These are phyloP conservation scores for Drosophila tani DNA, from an alignment of 1,140 invertebrate species.

Conservation along the genomic window DNA sequence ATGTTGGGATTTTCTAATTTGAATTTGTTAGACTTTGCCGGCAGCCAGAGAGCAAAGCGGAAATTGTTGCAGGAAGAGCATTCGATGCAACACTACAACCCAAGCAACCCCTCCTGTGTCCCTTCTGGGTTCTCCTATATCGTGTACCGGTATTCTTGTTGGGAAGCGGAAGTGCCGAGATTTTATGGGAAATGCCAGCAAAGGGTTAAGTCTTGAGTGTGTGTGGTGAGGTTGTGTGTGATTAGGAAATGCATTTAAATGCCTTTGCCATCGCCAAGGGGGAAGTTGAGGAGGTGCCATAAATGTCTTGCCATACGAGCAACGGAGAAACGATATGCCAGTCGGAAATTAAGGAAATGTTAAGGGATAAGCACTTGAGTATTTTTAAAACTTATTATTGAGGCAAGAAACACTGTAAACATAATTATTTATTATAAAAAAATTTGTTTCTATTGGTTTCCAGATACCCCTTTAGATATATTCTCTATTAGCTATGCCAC, in stretches of 20 bases:
- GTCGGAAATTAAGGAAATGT: constrained; percentile 13
- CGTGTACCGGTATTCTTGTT: constrained; percentile 33
- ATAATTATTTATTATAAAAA: too few relatives aligned
- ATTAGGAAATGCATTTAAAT: constrained; percentile 58
- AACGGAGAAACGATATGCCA: constrained; percentile 3
- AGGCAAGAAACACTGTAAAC: background rate
- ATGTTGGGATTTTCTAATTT: constrained; percentile 82
- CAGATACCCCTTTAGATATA: background rate
- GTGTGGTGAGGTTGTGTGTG: constrained; percentile 48
- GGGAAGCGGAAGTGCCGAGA: constrained; percentile 69
- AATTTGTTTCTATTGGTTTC: background rate
- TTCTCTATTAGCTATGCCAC: constrained; percentile 38
- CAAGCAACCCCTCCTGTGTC: constrained; percentile 6
- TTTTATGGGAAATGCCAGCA: constrained; percentile 73
- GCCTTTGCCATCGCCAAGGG: background rate
- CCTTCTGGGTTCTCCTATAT: constrained; percentile 9
- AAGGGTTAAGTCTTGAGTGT: constrained; percentile 59
- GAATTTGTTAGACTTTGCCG: constrained; percentile 74
- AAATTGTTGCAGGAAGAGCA: constrained; percentile 81
- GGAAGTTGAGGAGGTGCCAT: constrained; percentile 39
- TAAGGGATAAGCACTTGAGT: background rate
- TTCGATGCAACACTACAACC: constrained; percentile 47
- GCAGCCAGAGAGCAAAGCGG: constrained; percentile 69
- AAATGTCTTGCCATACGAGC: constrained; percentile 29
- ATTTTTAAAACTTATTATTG: background rate